Base-by-base conservation (phyloP, 2,888 invertebrate genomes). In the Drosophila subquinaria region DNA sequence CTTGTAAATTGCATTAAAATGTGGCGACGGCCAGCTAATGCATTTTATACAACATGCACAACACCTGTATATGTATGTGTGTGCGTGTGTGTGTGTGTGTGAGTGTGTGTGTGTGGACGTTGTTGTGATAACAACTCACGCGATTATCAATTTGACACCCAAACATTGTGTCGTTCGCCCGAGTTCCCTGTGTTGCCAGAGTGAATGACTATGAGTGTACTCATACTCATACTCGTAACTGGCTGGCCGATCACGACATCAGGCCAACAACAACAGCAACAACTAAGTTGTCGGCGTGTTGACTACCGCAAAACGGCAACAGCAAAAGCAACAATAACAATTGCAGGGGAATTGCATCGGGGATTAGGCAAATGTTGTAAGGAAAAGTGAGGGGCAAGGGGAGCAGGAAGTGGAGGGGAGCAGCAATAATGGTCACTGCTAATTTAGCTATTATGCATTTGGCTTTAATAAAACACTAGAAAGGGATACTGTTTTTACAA, bases 81-180 rank as follows among this genome's bases (percentile, higher is more conserved):
- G 51, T 52, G 45, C 60, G 61, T 23, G 38, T 65, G 53, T 36
- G n/a, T 59, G 43, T 60, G 48, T 62, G 68, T 68, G 51, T 64
- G 57, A 69, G 68, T 69, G 63, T 81, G 69, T 17, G 17, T 17
- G 17, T 17, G 17, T 75, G 61, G 20, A 53, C 66, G 67, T 83
- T 86, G 77, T 88, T 90, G 89, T 87, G 87, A 90, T 90, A 89
- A 84, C 85, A 87, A 86, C 90, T 86, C 89, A 87, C 84, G 87
- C 90, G 90, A 90, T 89, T 89, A 89, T 90, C 89, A 89, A 83
- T 90, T 89, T 89, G 89, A 89, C 89, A 89, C 89, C 84, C 87
- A 83, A 82, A 80, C 82, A 84, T 74, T 81, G 78, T 72, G 83
- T 76, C 71, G 80, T 69, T 76, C 36, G 17, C 35, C 53, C 27